Base-by-base conservation (phyloP, 2,113 vertebrate species). In the Shinisaurus crocodilurus region DNA sequence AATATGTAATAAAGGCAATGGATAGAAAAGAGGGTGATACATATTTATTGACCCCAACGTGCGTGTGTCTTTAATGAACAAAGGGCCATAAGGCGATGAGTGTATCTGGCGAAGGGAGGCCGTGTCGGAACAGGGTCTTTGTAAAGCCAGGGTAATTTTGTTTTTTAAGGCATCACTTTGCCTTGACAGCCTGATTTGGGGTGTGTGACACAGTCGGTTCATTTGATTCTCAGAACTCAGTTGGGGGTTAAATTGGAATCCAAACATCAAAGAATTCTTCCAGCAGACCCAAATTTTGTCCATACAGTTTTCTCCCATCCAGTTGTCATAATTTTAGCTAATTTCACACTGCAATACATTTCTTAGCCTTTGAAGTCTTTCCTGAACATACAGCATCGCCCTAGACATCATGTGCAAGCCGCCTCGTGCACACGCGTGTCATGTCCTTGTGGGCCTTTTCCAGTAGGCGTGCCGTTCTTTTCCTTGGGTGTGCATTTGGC, bases 201-300 rank as follows among this genome's bases (percentile, higher is more conserved):
- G 97, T 98, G 97, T 98, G 98, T 98, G 98, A 98, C 98, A 98
- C 98, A 98, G 98, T 98, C 97, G 97, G 98, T 98, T 99, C 98
- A 98, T 98, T 98, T 98, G 97, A 98, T 99, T 98, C 98, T 99
- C 98, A 99, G 99, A 99, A 99, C 99, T 99, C 99, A 99, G 99
- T 99, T 98, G 98, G 98, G 98, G 99, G 99, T 99, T 99, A 99
- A 99, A 99, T 99, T 99, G 98, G 98, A 99, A 99, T 99, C 98
- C 97, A 98, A 98, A 99, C 99, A 98, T 99, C 99, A 99, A 99
- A 99, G 99, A 98, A 98, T 97, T 97, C 98, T 97, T 97, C 96
- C 92, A 96, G 96, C 98, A 98, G 98, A 97, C 98, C 98, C 95
- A 97, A 96, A 97, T 97, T 98, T 97, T 97, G 90, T 94, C 96